Base-by-base conservation (phyloP, 2,888 invertebrate species). In the Theristus sp. region DNA sequence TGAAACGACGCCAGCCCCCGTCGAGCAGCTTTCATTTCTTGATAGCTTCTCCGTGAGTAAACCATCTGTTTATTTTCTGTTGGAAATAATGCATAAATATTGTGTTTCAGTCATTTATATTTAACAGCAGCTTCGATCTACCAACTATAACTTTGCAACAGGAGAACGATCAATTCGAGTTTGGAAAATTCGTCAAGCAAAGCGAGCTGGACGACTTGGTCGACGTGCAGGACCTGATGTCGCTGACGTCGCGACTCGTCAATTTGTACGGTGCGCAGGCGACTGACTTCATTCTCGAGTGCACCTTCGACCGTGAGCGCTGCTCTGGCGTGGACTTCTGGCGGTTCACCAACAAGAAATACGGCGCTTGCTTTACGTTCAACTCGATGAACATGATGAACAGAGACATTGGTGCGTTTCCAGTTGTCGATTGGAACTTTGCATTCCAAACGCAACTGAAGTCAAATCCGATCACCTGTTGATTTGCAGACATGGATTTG, bases 311-410 rank as follows among this genome's bases (percentile, higher is more conserved):
- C 25, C 61, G 57, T 10, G 17, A 57, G 2, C 58, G 61, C 29
- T 3, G 17, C 10, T 6, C 26, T 17, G 47, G 24, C 3, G 24
- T 3, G n/a, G 3, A 49, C n/a, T 49, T 49, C 49, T 1, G 10
- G 25, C 57, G 25, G 27, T 22, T 57, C 22, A 27, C 22, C 31
- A 61, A 57, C 29, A 58, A 28, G 63, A 52, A 55, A 56, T 66
- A 64, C 60, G 66, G 66, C 28, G 58, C 61, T 54, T 66, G 66
- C 53, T 65, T 59, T 52, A 66, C 64, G 29, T 66, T 66, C 62
- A 66, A 66, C 24, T 25, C 55, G 28, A n/a, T n/a, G n/a, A n/a
- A n/a, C n/a, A n/a, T n/a, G n/a, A n/a, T n/a, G n/a, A n/a, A n/a
- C n/a, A n/a, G n/a, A n/a, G n/a, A n/a, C n/a, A n/a, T n/a, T n/a